A percentile compares a stretch with the other conserved stretches of the same genome.
Evolutionary conservation across 2,797 vertebrate genomes (phyloP).

Genomic region (Rhabdophis nuchalis): DNA sequence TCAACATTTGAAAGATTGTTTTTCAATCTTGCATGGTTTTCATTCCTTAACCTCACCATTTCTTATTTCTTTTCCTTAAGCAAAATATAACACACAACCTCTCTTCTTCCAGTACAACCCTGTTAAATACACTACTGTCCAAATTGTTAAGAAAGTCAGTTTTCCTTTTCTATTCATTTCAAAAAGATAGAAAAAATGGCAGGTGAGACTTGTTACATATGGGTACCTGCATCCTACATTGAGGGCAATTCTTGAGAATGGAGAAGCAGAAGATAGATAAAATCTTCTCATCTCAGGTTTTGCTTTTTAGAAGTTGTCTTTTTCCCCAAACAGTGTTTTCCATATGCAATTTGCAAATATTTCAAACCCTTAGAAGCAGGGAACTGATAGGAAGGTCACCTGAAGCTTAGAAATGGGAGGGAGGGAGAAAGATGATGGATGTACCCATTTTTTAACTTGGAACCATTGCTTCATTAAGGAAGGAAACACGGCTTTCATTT

Average conservation of each 20-base stretch:
- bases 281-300: background rate
- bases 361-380: background rate
- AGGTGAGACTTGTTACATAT: background rate
- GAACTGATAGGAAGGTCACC: background rate
- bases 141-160: background rate
- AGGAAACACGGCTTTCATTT: background rate
- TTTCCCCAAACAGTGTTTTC: background rate
- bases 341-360: background rate
- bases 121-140: background rate
- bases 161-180: background rate
- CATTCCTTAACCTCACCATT: background rate
- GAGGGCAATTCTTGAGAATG: background rate
- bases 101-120: background rate
- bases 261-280: background rate
- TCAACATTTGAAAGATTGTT: background rate
- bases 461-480: background rate
- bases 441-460: background rate
- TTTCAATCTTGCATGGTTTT: background rate
- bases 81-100: background rate
- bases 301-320: background rate
- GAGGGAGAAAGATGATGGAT: background rate
- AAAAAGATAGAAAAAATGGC: background rate
- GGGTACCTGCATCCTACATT: background rate
- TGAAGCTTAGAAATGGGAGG: background rate
- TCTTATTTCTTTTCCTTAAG: background rate